These are phyloP conservation scores for Microchrysa polita DNA, from an alignment of 2,888 invertebrate species.

Conservation along the genomic window DNA sequence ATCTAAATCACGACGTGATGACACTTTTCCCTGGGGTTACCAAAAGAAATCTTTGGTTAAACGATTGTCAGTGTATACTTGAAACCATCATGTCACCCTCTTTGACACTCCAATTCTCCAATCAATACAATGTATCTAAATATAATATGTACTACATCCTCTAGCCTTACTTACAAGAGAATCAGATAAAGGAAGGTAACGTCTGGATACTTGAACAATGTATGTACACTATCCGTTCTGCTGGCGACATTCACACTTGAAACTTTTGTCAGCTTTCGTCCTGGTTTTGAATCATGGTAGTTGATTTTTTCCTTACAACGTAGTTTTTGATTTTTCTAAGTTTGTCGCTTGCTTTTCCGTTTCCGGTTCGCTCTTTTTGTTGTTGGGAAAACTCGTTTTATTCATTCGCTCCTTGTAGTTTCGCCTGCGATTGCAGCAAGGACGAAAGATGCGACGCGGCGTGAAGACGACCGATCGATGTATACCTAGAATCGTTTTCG, in stretches of 20 bases:
- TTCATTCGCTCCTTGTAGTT: background rate
- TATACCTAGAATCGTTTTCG: slow-evolving; percentile 4
- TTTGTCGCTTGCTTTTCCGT: background rate
- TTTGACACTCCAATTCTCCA: too few species aligned
- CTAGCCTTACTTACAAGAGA: too few species aligned
- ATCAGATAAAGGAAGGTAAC: too few species aligned
- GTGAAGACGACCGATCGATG: too few species aligned
- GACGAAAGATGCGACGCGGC: too few species aligned
- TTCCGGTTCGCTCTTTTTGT: background rate
- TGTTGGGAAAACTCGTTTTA: background rate
- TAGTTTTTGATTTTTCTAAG: background rate
- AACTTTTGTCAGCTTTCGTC: slow-evolving; percentile 5
- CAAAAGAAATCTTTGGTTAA: too few species aligned
- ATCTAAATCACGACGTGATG: too few species aligned
- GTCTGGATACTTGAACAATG: background rate
- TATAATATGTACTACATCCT: too few species aligned
- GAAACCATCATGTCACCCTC: too few species aligned
- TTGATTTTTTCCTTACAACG: background rate
- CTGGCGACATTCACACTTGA: background rate
- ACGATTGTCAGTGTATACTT: too few species aligned
- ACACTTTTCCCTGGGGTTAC: too few species aligned
- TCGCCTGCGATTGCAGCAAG: background rate
- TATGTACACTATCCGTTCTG: background rate
- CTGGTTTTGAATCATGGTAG: background rate
- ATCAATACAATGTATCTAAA: too few species aligned